Percentiles rank a stretch among this genome's conserved stretches.
Evolutionary conservation across 2,113 vertebrate species (phyloP).

Genomic region (Rhombomys opimus): DNA sequence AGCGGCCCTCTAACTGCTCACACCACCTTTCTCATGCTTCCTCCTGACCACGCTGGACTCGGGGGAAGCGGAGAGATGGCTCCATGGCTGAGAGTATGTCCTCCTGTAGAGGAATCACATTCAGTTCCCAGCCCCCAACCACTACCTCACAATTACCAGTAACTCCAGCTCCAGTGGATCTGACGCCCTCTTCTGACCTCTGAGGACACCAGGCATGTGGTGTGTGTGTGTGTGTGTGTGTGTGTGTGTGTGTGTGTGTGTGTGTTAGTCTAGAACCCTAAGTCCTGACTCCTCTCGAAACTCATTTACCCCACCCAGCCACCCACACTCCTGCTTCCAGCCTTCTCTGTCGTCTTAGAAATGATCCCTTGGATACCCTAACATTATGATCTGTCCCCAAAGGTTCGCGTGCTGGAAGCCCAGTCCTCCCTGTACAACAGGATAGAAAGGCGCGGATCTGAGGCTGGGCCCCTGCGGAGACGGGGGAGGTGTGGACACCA

Average conservation of each 20-base stretch:
- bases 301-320: background rate
- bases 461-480: background rate
- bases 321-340: background rate
- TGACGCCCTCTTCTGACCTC: background rate
- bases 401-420: background rate
- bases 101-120: background rate
- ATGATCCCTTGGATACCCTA: background rate
- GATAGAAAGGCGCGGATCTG: background rate
- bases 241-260: too few relatives aligned
- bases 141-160: background rate
- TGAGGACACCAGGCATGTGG: too few relatives aligned
- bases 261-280: background rate
- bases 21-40: background rate
- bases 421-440: background rate
- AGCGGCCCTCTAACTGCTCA: background rate
- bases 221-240: background rate
- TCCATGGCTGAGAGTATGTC: background rate
- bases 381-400: background rate
- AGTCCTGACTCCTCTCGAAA: background rate
- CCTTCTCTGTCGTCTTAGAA: background rate
- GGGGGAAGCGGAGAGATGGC: background rate
- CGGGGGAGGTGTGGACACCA: background rate
- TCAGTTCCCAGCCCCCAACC: background rate
- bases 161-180: background rate
- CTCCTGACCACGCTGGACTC: background rate